Conservation (phyloP, 2,888 invertebrate genomes). For the Tetranychus piercei region DNA sequence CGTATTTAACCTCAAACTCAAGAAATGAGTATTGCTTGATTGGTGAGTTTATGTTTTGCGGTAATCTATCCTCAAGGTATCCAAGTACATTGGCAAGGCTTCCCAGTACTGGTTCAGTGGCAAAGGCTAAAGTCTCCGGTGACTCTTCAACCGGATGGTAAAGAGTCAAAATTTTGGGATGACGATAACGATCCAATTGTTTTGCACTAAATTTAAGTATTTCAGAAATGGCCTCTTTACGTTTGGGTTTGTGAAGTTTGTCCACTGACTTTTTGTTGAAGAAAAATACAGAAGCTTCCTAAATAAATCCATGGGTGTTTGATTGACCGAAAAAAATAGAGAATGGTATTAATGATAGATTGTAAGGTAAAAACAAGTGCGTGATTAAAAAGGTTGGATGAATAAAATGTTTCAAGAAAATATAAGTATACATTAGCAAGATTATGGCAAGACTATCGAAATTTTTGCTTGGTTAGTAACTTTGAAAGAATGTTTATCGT, state of each 20-base stretch:
- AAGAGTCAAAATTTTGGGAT: constrained; percentile 57
- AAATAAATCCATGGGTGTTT: constrained; percentile 30
- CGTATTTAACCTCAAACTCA: constrained; percentile 81
- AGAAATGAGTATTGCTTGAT: constrained; percentile 65
- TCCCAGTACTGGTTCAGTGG: constrained; percentile 71
- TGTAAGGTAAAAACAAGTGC: too few species aligned
- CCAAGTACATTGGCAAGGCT: constrained; percentile 75
- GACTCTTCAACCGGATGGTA: constrained; percentile 35
- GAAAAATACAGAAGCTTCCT: constrained; percentile 83
- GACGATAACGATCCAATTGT: constrained; percentile 55
- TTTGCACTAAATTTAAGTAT: constrained; percentile 57
- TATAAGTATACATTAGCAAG: too few species aligned
- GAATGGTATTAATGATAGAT: background rate
- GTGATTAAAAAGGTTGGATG: too few species aligned
- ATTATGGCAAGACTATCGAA: too few species aligned
- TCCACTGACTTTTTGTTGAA: constrained; percentile 83
- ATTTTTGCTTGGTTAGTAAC: too few species aligned
- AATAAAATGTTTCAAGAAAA: too few species aligned
- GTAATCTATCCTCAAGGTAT: constrained; percentile 44
- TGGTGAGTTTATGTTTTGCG: constrained; percentile 33
- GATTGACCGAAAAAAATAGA: constrained; percentile 12
- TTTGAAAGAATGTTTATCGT: too few species aligned
- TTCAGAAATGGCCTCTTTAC: constrained; percentile 78
- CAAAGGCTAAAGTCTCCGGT: constrained; percentile 69
- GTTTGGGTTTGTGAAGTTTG: constrained; percentile 73